Percentiles rank a stretch among this genome's conserved stretches.
Evolutionary conservation across 2,888 invertebrate genomes (phyloP).

Genomic region (Chrysolina haemoptera): DNA sequence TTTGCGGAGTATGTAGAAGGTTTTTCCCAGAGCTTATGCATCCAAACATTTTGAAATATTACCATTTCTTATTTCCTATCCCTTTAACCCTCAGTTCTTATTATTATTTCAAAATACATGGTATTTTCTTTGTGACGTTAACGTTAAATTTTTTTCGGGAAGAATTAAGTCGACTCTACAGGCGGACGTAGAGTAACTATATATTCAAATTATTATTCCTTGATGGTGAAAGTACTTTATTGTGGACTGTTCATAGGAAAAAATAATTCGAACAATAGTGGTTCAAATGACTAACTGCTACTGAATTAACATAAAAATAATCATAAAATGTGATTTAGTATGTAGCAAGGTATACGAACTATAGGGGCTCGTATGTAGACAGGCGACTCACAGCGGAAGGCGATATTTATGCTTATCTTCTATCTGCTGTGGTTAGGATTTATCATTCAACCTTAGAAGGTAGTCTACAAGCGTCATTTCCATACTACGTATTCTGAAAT

Average conservation of each 20-base stretch:
- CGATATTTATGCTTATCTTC: conserved; percentile 17
- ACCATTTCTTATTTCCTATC: too few relatives aligned
- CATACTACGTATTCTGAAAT: not conserved
- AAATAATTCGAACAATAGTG: conserved; percentile 8
- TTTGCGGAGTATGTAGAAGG: too few relatives aligned
- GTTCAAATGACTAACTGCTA: conserved; percentile 14
- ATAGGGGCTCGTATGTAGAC: conserved; percentile 5
- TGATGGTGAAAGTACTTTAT: not conserved
- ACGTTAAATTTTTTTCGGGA: too few relatives aligned
- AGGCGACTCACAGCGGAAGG: conserved; percentile 15
- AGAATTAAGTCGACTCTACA: too few relatives aligned
- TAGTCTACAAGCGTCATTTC: conserved; percentile 8
- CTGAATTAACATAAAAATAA: conserved; percentile 14
- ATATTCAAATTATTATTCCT: too few relatives aligned
- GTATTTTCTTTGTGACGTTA: too few relatives aligned
- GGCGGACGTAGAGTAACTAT: too few relatives aligned
- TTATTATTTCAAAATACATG: too few relatives aligned
- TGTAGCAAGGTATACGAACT: not conserved
- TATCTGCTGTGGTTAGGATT: conserved; percentile 5
- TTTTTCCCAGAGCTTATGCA: too few relatives aligned
- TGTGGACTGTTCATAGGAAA: not conserved
- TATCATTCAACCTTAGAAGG: conserved; percentile 11
- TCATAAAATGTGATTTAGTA: conserved; percentile 9
- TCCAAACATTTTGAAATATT: too few relatives aligned
- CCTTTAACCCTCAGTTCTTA: too few relatives aligned